phyloP scores from a whole-genome alignment of 2,888 invertebrate species.

The Drosophila atroscutellata region DNA sequence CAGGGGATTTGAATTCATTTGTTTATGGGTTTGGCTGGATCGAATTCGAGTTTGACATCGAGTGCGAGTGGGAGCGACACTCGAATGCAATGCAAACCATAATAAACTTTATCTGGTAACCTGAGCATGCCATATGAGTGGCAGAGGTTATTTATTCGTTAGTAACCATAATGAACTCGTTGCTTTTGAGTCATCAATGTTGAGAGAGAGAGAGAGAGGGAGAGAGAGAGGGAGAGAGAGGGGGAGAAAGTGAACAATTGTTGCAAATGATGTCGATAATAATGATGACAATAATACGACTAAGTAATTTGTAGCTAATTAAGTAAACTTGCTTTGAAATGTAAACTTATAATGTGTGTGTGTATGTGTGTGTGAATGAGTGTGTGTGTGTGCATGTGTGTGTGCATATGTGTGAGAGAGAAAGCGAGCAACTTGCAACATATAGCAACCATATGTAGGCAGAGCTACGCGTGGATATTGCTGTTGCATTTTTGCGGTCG shows the following conservation, averaged over 20 bases:
- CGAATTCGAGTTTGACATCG: neutral
- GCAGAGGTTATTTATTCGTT: conserved; percentile 15
- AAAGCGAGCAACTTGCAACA: too few species aligned
- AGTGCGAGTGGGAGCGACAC: neutral
- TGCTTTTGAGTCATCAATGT: neutral
- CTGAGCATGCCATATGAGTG: conserved; percentile 24
- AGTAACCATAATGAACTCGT: conserved; percentile 18
- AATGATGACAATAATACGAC: conserved; percentile 21
- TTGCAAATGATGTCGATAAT: conserved; percentile 10
- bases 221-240: neutral
- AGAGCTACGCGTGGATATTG: neutral
- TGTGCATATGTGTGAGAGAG: neutral
- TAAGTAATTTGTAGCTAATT: conserved; percentile 58
- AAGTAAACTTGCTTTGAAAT: conserved; percentile 43
- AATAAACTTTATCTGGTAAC: conserved; percentile 6
- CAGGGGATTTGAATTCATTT: neutral
- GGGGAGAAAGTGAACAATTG: conserved; percentile 1
- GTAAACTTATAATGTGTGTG: neutral
- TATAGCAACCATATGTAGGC: neutral
- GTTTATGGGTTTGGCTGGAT: neutral
- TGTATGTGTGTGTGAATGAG: neutral
- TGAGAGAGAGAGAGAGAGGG: too few species aligned
- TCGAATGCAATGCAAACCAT: neutral
- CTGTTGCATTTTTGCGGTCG: conserved; percentile 30
- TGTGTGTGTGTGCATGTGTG: neutral